Percentiles rank a stretch among this genome's conserved stretches.
phyloP scores from a whole-genome alignment of 2,888 invertebrate genomes.

The Psylliodes chrysocephalus region DNA sequence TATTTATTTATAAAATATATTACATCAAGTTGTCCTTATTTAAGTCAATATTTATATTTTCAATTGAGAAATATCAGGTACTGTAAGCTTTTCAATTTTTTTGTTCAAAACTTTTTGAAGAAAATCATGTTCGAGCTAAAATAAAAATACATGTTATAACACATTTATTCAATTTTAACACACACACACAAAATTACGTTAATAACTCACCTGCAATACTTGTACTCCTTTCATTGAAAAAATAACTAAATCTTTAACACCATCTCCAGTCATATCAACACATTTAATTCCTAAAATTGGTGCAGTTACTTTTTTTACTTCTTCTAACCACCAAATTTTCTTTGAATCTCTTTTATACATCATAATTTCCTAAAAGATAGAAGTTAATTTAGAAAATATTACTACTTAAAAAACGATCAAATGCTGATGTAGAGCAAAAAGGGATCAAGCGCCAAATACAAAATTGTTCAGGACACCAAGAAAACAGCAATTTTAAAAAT shows the following conservation, averaged over 20 bases:
- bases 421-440: no score
- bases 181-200: background rate
- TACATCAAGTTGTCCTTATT: no score
- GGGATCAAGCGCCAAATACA: no score
- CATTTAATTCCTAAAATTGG: slow-evolving; percentile 72
- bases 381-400: no score
- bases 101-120: slow-evolving; percentile 32
- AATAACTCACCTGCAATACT: slow-evolving; percentile 68
- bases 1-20: slow-evolving; percentile 4
- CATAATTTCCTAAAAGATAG: slow-evolving; percentile 64
- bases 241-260: slow-evolving; percentile 73
- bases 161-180: no score
- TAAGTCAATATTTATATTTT: no score
- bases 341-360: slow-evolving; percentile 65
- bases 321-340: slow-evolving; percentile 64
- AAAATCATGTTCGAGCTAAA: slow-evolving; percentile 36
- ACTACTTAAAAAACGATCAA: no score
- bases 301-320: slow-evolving; percentile 69
- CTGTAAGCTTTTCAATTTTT: slow-evolving; percentile 36
- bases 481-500: no score
- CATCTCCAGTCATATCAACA: slow-evolving; percentile 74
- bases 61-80: slow-evolving; percentile 31
- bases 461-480: no score
- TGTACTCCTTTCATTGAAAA: slow-evolving; percentile 74
- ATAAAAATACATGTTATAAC: slow-evolving; percentile 19